These are phyloP conservation scores for Saccopteryx bilineata DNA, from an alignment of 2,113 vertebrate genomes.

Conservation along the genomic window DNA sequence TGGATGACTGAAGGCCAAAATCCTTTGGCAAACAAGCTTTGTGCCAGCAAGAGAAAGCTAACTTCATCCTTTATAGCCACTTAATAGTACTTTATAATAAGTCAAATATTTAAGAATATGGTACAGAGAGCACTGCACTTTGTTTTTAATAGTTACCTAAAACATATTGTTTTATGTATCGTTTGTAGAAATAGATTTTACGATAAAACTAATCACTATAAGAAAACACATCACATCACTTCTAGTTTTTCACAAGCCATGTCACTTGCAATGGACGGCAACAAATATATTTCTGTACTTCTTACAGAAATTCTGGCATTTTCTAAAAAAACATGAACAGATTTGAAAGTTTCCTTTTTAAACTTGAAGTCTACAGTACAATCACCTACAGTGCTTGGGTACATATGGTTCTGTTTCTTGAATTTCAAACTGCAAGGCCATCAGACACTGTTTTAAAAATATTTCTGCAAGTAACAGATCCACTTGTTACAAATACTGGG, in stretches of 20 bases:
- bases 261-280: slow-evolving; percentile 59
- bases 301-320: slow-evolving; percentile 62
- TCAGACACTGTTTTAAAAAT: slow-evolving; percentile 78
- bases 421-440: slow-evolving; percentile 81
- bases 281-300: slow-evolving; percentile 65
- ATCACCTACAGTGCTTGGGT: slow-evolving; percentile 68
- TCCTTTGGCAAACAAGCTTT: slow-evolving; percentile 38
- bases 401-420: slow-evolving; percentile 69
- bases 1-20: slow-evolving; percentile 60
- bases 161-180: slow-evolving; percentile 30
- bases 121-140: slow-evolving; percentile 50
- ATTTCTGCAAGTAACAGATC: slow-evolving; percentile 92
- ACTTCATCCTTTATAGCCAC: background rate
- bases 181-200: slow-evolving; percentile 60
- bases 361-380: slow-evolving; percentile 77
- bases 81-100: slow-evolving; percentile 52
- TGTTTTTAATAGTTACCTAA: slow-evolving; percentile 58
- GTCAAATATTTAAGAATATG: slow-evolving; percentile 30
- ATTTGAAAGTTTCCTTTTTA: slow-evolving; percentile 56
- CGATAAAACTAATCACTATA: slow-evolving; percentile 60
- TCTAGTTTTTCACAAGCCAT: slow-evolving; percentile 61
- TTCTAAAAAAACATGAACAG: slow-evolving; percentile 32
- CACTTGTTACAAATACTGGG: slow-evolving; percentile 85
- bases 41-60: slow-evolving; percentile 28
- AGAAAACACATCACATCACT: slow-evolving; percentile 26